Evolutionary conservation across 37 sponge, comb jelly and placozoan species (phyloP).

Genomic region (Ephydatia muelleri): DNA sequence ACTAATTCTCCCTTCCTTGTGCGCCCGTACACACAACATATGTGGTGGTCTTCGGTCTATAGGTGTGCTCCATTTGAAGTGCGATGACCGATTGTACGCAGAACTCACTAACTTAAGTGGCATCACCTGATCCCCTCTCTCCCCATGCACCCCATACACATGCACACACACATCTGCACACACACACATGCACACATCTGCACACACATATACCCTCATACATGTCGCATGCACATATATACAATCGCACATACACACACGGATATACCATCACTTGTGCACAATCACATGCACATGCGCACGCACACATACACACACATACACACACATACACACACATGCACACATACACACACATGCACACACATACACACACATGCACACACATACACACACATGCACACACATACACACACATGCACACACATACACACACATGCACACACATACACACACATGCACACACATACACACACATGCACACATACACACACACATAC

Average conservation of each 20-base stretch:
- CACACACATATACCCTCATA: no score
- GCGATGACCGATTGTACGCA: no score
- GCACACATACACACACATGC: neutral
- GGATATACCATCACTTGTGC: neutral
- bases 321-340: neutral
- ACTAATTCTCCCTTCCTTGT: no score
- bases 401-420: neutral
- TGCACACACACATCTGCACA: neutral
- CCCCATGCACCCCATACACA: no score
- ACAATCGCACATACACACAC: neutral
- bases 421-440: neutral
- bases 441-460: no score
- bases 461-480: no score
- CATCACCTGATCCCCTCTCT: no score
- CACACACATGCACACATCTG: neutral
- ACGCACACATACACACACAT: neutral
- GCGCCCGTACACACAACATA: no score
- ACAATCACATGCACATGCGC: neutral
- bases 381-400: no score
- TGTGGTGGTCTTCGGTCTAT: no score
- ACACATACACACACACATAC: neutral
- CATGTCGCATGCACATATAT: neutral
- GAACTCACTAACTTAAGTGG: no score
- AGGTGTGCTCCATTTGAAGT: no score
- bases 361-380: neutral